A percentile compares a stretch with the other conserved stretches of the same genome.
phyloP scores from a whole-genome alignment of 1,140 invertebrate genomes.

The Helicoverpa zea region DNA sequence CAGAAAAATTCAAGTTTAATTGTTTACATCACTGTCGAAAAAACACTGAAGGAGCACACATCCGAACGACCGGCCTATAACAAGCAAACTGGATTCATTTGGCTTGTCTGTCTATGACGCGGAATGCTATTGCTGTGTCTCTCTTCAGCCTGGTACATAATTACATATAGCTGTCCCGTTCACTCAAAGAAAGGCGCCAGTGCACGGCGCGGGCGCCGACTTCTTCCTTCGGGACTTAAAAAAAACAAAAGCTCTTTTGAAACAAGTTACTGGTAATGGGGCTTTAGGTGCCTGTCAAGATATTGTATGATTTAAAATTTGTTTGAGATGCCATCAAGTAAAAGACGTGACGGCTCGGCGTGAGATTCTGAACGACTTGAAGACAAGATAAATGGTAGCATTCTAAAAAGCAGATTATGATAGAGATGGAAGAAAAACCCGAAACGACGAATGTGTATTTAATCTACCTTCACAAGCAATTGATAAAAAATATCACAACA shows the following conservation, averaged over 20 bases:
- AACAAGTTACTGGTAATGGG: conserved; percentile 80
- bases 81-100: conserved; percentile 83
- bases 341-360: background rate
- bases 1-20: conserved; percentile 68
- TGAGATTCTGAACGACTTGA: background rate
- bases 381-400: conserved; percentile 17
- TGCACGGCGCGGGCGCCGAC: conserved; percentile 80
- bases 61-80: conserved; percentile 73
- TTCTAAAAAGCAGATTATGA: background rate
- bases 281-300: conserved; percentile 76
- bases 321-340: conserved; percentile 34
- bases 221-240: conserved; percentile 81
- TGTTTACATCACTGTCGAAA: conserved; percentile 80
- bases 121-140: conserved; percentile 80
- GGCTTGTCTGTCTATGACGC: conserved; percentile 71
- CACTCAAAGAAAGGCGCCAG: conserved; percentile 81
- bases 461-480: background rate
- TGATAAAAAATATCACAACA: background rate
- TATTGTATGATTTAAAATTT: conserved; percentile 68
- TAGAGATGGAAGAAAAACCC: background rate
- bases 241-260: conserved; percentile 83
- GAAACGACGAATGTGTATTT: background rate
- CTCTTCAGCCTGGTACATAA: conserved; percentile 58
- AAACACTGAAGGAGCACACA: conserved; percentile 65
- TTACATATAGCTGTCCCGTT: conserved; percentile 62